Evolutionary conservation across 2,888 invertebrate species (phyloP).

Genomic region (Drosophila nr. perissopoda): DNA sequence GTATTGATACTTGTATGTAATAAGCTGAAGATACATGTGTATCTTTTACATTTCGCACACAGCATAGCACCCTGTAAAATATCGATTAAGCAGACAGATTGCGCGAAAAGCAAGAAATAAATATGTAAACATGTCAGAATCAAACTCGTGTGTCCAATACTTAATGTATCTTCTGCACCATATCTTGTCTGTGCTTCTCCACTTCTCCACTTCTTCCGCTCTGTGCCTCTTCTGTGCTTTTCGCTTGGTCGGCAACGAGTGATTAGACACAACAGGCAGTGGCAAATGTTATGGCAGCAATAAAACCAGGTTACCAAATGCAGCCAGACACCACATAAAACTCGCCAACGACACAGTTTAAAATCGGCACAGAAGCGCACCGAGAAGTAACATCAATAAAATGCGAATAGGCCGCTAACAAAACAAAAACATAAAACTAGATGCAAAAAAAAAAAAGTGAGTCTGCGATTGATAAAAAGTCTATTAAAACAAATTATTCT

Average conservation of each 20-base stretch:
- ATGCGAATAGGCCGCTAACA: constrained; percentile 25
- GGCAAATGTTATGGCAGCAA: constrained; percentile 74
- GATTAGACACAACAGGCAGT: constrained; percentile 72
- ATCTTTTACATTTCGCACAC: constrained; percentile 17
- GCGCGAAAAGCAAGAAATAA: constrained; percentile 18
- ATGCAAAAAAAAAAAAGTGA: constrained; percentile 56
- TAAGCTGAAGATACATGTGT: constrained; percentile 43
- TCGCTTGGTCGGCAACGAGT: constrained; percentile 36
- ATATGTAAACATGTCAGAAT: constrained; percentile 75
- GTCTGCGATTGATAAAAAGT: constrained; percentile 74
- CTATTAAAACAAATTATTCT: constrained; percentile 53
- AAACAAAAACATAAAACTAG: background rate
- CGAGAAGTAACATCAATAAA: constrained; percentile 47
- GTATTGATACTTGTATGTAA: constrained; percentile 34
- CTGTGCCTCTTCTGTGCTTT: constrained; percentile 5
- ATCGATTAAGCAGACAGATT: constrained; percentile 65
- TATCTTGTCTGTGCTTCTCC: constrained; percentile 47
- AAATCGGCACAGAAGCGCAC: constrained; percentile 53
- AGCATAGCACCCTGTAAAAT: constrained; percentile 65
- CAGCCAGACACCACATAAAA: constrained; percentile 70
- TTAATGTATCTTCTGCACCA: constrained; percentile 71
- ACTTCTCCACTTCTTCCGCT: constrained; percentile 8
- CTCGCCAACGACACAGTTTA: constrained; percentile 63
- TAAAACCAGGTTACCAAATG: constrained; percentile 81
- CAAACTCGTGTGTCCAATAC: constrained; percentile 68